phyloP scores from a whole-genome alignment of 2,888 invertebrate genomes.

The Aphodius sticticus region DNA sequence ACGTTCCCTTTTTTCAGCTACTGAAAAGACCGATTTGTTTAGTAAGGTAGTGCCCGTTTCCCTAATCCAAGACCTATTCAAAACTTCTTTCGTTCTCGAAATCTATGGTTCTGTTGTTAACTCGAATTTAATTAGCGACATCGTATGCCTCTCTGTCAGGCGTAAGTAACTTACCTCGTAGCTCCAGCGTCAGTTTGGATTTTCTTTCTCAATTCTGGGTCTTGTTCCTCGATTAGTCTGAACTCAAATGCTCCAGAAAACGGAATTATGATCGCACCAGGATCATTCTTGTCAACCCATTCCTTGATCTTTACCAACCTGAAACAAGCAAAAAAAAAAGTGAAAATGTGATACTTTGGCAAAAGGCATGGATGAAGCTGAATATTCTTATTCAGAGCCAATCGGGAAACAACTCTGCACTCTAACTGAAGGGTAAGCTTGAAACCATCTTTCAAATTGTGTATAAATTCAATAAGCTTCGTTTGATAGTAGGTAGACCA shows the following conservation, averaged over 20 bases:
- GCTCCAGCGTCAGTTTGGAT: slow-evolving; percentile 84
- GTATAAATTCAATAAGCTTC: background rate
- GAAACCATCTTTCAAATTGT: background rate
- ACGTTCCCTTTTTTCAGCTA: too few relatives aligned
- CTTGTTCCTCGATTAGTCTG: slow-evolving; percentile 84
- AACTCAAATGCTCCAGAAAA: slow-evolving; percentile 94
- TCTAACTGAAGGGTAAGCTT: background rate
- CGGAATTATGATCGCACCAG: slow-evolving; percentile 92
- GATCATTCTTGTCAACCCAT: slow-evolving; percentile 97
- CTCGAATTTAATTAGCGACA: too few relatives aligned
- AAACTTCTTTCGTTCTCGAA: too few relatives aligned
- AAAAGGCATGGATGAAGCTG: background rate
- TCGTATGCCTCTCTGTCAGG: too few relatives aligned
- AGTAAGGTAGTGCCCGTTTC: too few relatives aligned
- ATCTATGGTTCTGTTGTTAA: too few relatives aligned
- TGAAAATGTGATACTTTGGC: background rate
- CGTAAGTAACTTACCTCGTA: slow-evolving; percentile 69
- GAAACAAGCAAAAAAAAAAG: slow-evolving; percentile 38
- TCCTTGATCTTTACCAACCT: slow-evolving; percentile 97
- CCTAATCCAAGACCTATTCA: too few relatives aligned
- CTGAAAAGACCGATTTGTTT: too few relatives aligned
- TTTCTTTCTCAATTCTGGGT: slow-evolving; percentile 74
- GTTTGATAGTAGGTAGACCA: too few relatives aligned
- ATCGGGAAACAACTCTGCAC: too few relatives aligned
- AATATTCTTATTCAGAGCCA: too few relatives aligned